Evolutionary conservation across 92 coral and sea anemone genomes (phyloP).

Genomic region (Scolanthus callimorphus): DNA sequence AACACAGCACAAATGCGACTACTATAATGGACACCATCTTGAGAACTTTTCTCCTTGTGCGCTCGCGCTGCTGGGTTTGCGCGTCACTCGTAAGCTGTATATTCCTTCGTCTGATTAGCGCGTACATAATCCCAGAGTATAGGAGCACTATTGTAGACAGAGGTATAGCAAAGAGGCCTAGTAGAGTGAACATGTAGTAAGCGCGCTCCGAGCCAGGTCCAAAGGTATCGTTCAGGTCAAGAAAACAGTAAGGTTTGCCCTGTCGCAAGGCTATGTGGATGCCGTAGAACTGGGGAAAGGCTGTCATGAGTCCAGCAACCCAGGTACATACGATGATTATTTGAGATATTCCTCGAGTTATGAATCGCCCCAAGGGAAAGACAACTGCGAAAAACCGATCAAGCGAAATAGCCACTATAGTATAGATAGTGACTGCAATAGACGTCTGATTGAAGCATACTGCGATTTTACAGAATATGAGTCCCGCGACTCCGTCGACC

Average conservation of each 20-base stretch:
- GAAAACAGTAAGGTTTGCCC: slow-evolving; percentile 35
- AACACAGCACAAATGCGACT: slow-evolving; percentile 56
- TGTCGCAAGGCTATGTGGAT: slow-evolving; percentile 3
- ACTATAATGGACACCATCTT: slow-evolving; percentile 67
- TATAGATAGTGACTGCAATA: slow-evolving; percentile 56
- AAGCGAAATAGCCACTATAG: slow-evolving; percentile 60
- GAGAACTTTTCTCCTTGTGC: slow-evolving; percentile 49
- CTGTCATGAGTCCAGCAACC: slow-evolving; percentile 34
- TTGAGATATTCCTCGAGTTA: slow-evolving; percentile 31
- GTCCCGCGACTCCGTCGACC: slow-evolving; percentile 45
- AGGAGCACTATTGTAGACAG: slow-evolving; percentile 44
- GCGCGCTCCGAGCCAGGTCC: slow-evolving; percentile 47
- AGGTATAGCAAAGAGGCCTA: slow-evolving; percentile 63
- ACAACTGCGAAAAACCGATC: slow-evolving; percentile 74
- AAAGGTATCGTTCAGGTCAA: slow-evolving; percentile 54
- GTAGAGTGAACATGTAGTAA: slow-evolving; percentile 48
- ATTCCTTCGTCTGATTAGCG: slow-evolving; percentile 34
- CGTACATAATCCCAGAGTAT: slow-evolving; percentile 51
- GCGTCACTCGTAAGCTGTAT: slow-evolving; percentile 25
- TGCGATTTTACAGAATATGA: slow-evolving; percentile 50
- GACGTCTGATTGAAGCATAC: slow-evolving; percentile 58
- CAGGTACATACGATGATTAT: slow-evolving; percentile 37
- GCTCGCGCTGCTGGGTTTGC: slow-evolving; percentile 19
- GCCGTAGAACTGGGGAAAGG: slow-evolving; percentile 64
- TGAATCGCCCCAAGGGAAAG: slow-evolving; percentile 46